A percentile compares a stretch with the other conserved stretches of the same genome.
phyloP scores from a whole-genome alignment of 92 coral and sea anemone genomes.

The Porites divaricata region DNA sequence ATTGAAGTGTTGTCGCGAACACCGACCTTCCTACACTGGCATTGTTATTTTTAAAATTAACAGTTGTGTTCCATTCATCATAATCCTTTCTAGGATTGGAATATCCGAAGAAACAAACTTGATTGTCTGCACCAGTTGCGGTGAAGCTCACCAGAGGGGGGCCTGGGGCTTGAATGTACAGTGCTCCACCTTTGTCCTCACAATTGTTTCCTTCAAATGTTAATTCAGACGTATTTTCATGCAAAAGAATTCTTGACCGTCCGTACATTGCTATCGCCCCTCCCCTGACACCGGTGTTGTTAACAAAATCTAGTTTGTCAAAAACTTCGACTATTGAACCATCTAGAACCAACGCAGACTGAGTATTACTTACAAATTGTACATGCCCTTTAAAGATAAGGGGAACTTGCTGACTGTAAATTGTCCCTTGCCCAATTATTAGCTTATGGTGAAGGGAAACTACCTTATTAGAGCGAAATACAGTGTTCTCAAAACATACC shows the following conservation, averaged over 20 bases:
- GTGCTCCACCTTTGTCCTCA: constrained; percentile 88
- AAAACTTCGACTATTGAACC: constrained; percentile 63
- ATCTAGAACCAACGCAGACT: constrained; percentile 85
- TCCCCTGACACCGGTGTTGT: constrained; percentile 81
- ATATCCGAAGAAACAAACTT: constrained; percentile 80
- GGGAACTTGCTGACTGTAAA: constrained; percentile 83
- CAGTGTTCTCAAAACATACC: constrained; percentile 51
- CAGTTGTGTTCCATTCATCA: constrained; percentile 65
- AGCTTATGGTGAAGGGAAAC: constrained; percentile 26
- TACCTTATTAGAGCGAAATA: constrained; percentile 59
- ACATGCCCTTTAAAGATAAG: constrained; percentile 56
- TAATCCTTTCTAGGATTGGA: constrained; percentile 33
- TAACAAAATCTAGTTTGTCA: constrained; percentile 58
- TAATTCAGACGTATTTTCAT: constrained; percentile 57
- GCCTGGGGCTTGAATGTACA: constrained; percentile 85
- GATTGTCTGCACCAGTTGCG: constrained; percentile 65
- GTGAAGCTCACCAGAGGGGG: constrained; percentile 79
- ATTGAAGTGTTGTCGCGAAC: constrained; percentile 83
- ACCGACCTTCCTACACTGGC: constrained; percentile 75
- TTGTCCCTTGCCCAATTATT: constrained; percentile 83
- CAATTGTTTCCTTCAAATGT: constrained; percentile 67
- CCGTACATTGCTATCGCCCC: constrained; percentile 95
- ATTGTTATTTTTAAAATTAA: constrained; percentile 72
- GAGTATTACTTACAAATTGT: constrained; percentile 51
- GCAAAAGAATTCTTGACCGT: constrained; percentile 60